Percentiles rank a stretch among this genome's conserved stretches.
phyloP scores from a whole-genome alignment of 2,113 vertebrate genomes.

The Apus apus region DNA sequence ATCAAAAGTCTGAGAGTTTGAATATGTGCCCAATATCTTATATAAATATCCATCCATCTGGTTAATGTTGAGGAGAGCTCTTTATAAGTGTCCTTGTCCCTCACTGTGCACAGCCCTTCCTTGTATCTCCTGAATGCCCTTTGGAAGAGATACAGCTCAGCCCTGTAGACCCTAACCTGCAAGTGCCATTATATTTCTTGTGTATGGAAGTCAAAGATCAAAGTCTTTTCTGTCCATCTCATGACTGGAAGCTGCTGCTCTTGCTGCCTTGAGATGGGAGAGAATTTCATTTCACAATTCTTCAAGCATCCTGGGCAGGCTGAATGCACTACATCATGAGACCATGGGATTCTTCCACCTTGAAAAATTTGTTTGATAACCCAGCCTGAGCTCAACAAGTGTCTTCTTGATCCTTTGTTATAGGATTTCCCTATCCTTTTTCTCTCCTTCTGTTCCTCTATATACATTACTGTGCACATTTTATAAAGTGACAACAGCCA shows the following conservation, averaged over 20 bases:
- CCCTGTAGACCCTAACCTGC: not conserved
- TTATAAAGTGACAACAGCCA: not conserved
- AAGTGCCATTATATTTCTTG: not conserved
- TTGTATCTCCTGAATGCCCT: not conserved
- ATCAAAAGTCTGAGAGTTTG: not conserved
- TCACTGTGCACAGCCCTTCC: not conserved
- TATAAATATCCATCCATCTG: not conserved
- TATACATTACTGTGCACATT: not conserved
- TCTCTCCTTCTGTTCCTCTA: not conserved
- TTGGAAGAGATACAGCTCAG: not conserved
- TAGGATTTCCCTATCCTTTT: not conserved
- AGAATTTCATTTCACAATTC: not conserved
- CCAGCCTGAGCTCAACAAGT: not conserved
- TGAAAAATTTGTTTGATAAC: not conserved
- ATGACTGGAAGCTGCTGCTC: not conserved
- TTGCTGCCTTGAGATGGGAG: not conserved
- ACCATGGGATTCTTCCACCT: not conserved
- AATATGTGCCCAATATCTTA: not conserved
- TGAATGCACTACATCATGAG: not conserved
- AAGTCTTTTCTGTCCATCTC: not conserved
- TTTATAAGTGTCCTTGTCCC: not conserved
- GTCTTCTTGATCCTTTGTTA: not conserved
- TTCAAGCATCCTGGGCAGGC: not conserved
- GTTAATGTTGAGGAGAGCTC: not conserved
- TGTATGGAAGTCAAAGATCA: not conserved